Percentiles rank a stretch among this genome's conserved stretches.
These are phyloP conservation scores for Eutolmus rufibarbis DNA, from an alignment of 2,888 invertebrate species.

Conservation along the genomic window DNA sequence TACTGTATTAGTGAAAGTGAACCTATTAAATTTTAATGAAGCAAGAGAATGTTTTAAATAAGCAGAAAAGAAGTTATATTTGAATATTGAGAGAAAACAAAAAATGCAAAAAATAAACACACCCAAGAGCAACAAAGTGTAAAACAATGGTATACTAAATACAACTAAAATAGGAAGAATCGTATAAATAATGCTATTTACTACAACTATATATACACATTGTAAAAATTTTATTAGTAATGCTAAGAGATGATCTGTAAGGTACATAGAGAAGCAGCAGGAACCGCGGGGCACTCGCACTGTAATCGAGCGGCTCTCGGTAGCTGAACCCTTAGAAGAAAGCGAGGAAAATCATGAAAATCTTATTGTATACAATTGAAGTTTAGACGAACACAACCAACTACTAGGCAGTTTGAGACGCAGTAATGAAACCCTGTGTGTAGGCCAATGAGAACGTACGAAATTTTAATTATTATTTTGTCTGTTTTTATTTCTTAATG, in stretches of 20 bases:
- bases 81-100: slow-evolving; percentile 35
- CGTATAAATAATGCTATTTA: slow-evolving; percentile 40
- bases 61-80: slow-evolving; percentile 33
- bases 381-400: slow-evolving; percentile 23
- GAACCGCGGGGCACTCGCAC: not conserved
- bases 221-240: slow-evolving; percentile 35
- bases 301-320: not conserved
- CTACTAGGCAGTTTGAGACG: slow-evolving; percentile 16
- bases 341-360: slow-evolving; percentile 40
- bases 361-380: slow-evolving; percentile 40
- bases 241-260: slow-evolving; percentile 17
- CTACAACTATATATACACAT: slow-evolving; percentile 40
- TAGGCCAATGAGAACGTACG: slow-evolving; percentile 35
- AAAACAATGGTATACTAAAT: slow-evolving; percentile 38
- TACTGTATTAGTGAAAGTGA: slow-evolving; percentile 35
- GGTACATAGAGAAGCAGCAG: slow-evolving; percentile 25
- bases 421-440: slow-evolving; percentile 16
- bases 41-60: slow-evolving; percentile 26
- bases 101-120: slow-evolving; percentile 27
- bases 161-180: slow-evolving; percentile 31
- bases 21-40: slow-evolving; percentile 31
- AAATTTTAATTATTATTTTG: slow-evolving; percentile 45
- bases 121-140: slow-evolving; percentile 37
- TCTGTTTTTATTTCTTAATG: slow-evolving; percentile 44
- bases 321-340: not conserved